Evolutionary conservation across 35 echinoderm and acorn worm genomes (phyloP), one percentile per base, ranked within the genome.

Genomic region (Heliocidaris tuberculata): DNA sequence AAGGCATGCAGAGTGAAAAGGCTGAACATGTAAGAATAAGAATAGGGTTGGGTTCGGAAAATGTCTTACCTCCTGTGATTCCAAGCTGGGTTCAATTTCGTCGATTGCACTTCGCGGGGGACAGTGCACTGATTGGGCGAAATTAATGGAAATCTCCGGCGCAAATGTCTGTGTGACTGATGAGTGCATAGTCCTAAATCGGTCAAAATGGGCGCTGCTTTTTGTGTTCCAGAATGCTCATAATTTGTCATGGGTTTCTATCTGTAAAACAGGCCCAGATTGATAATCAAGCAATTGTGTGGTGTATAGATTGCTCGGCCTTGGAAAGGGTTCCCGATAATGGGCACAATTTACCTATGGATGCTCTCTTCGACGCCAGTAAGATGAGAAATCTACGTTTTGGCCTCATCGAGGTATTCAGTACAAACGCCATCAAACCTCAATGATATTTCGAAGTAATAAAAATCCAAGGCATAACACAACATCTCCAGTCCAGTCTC

Each of bases 91-190:
- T 89, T 89, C 87, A 89, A 89, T 89, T 89, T 48, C 47, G 31
- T 48, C 87, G 31, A 89, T 89, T 89, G 87, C 87, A 32, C 87
- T 89, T 89, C 87, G 87, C 47, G 5, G 11, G 70, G 87, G 87
- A 32, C 87, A 47, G 87, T 32, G 87, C 87, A 89, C 87, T 89
- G 87, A 89, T 89, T 89, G 87, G 47, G 29, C 31, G 32, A 89
- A 89, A 89, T 89, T 89, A 89, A 89, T 89, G 87, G 87, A 89
- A 89, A 89, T 89, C 87, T 89, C 87, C 87, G 47, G 87, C 87
- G 31, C 31, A 89, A 89, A 89, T 89, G 87, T 89, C 31, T 15
- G 11, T 47, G 87, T 89, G 87, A 89, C 87, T 89, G 87, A 89
- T 89, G 47, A 48, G 47, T 78, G 65, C 65, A n/a, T 78, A 78